These are phyloP conservation scores for Leuctra nigra DNA, from an alignment of 2,888 invertebrate species.

Conservation along the genomic window DNA sequence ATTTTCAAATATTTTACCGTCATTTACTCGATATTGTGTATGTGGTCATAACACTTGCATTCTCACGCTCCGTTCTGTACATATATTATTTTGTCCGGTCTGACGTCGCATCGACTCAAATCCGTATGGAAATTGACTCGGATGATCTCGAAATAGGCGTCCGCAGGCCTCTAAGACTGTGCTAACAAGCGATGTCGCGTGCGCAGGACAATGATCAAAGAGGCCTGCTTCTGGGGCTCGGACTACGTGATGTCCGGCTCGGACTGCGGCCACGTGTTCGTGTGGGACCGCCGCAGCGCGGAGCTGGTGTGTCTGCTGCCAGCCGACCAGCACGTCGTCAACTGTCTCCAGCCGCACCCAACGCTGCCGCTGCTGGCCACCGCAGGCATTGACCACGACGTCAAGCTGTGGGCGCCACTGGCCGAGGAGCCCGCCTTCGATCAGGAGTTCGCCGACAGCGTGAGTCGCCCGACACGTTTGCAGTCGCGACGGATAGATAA, in stretches of 20 bases:
- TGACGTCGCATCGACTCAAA: too few species aligned
- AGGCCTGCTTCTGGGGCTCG: slow-evolving; percentile 78
- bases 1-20: too few species aligned
- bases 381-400: slow-evolving; percentile 83
- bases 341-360: slow-evolving; percentile 80
- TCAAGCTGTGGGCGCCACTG: slow-evolving; percentile 77
- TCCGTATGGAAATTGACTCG: too few species aligned
- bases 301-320: slow-evolving; percentile 66
- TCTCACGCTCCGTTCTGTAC: too few species aligned
- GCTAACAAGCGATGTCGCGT: too few species aligned
- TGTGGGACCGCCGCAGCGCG: slow-evolving; percentile 68
- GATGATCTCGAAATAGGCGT: too few species aligned
- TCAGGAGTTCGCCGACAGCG: slow-evolving; percentile 54
- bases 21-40: too few species aligned
- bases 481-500: too few species aligned
- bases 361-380: slow-evolving; percentile 67
- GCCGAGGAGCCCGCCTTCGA: slow-evolving; percentile 55
- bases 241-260: slow-evolving; percentile 79
- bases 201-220: slow-evolving; percentile 76
- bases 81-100: too few species aligned
- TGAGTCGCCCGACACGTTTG: slow-evolving; percentile 42
- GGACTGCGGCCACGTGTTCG: slow-evolving; percentile 81
- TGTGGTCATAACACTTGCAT: too few species aligned
- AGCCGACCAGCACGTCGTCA: slow-evolving; percentile 77
- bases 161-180: too few species aligned